A percentile compares a stretch with the other conserved stretches of the same genome.
These are phyloP conservation scores for Tangara arthus DNA, from an alignment of 2,797 vertebrate genomes.

Conservation along the genomic window DNA sequence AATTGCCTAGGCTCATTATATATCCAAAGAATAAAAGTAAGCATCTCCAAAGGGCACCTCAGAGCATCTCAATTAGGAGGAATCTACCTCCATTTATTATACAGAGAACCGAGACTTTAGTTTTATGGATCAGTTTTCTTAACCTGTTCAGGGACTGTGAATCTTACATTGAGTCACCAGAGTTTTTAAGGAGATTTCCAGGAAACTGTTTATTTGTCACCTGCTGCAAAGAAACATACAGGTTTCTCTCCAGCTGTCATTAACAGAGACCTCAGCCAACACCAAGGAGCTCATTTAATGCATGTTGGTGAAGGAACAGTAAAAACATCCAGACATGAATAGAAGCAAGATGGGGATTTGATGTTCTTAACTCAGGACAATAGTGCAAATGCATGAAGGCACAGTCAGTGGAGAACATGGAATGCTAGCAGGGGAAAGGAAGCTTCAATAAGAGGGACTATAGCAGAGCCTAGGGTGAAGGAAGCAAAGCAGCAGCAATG, in stretches of 20 bases:
- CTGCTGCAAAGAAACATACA: background rate
- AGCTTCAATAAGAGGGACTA: background rate
- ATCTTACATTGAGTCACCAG: background rate
- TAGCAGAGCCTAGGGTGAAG: background rate
- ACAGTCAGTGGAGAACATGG: background rate
- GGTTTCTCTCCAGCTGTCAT: background rate
- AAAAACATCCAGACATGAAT: background rate
- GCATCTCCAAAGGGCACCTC: conserved; percentile 17
- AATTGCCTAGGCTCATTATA: conserved; percentile 30
- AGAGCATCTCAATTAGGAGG: background rate
- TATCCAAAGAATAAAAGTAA: conserved; percentile 15
- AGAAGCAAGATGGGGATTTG: background rate
- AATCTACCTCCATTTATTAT: background rate
- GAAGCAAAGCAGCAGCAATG: background rate
- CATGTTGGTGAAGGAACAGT: background rate
- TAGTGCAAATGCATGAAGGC: background rate
- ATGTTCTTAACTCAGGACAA: background rate
- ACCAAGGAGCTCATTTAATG: background rate
- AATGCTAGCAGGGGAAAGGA: accelerated
- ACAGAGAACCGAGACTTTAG: background rate
- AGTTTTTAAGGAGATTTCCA: background rate
- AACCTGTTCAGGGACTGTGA: background rate
- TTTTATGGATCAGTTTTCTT: background rate
- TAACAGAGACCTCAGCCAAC: background rate
- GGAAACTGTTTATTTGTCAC: background rate